A percentile compares a stretch with the other conserved stretches of the same genome.
These are phyloP conservation scores for Sphaerophoria taeniata DNA, from an alignment of 2,888 invertebrate species.

Conservation along the genomic window DNA sequence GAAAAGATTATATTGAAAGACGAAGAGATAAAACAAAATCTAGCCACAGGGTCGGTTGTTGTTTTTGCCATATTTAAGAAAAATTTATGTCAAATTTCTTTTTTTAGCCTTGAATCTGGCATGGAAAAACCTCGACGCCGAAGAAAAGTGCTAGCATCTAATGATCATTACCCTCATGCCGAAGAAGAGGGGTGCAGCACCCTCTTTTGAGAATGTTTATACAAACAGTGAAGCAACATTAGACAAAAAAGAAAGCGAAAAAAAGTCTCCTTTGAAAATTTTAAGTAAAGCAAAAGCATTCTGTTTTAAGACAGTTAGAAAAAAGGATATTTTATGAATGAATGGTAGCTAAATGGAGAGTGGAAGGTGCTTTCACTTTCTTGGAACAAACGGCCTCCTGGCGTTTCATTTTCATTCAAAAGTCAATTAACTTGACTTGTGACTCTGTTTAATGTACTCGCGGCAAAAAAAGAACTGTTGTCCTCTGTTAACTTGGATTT, in stretches of 20 bases:
- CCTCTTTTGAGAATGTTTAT: slow-evolving; percentile 10
- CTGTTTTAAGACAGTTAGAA: slow-evolving; percentile 1
- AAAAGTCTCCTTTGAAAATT: background rate
- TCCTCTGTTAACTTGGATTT: too few species aligned
- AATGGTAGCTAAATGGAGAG: background rate
- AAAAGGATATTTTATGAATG: slow-evolving; percentile 7
- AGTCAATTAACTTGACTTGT: too few species aligned
- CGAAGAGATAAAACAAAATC: slow-evolving; percentile 39
- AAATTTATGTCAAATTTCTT: slow-evolving; percentile 52
- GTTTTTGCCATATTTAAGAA: slow-evolving; percentile 17
- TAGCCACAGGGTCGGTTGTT: slow-evolving; percentile 35
- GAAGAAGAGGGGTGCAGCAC: background rate
- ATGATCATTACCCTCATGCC: slow-evolving; percentile 32
- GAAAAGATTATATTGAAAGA: slow-evolving; percentile 25
- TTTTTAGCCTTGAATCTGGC: slow-evolving; percentile 53
- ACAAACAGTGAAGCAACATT: background rate
- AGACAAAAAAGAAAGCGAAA: slow-evolving; percentile 11
- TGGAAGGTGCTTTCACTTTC: too few species aligned
- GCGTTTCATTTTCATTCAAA: too few species aligned
- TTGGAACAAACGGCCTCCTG: too few species aligned
- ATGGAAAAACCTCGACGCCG: background rate
- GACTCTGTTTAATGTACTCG: too few species aligned
- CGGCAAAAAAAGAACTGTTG: too few species aligned
- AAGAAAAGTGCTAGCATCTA: slow-evolving; percentile 35
- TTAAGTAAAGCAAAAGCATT: too few species aligned